Percentiles rank a stretch among this genome's conserved stretches.
phyloP scores from a whole-genome alignment of 2,888 invertebrate genomes.

The Cataglyphis rosenhaueri region DNA sequence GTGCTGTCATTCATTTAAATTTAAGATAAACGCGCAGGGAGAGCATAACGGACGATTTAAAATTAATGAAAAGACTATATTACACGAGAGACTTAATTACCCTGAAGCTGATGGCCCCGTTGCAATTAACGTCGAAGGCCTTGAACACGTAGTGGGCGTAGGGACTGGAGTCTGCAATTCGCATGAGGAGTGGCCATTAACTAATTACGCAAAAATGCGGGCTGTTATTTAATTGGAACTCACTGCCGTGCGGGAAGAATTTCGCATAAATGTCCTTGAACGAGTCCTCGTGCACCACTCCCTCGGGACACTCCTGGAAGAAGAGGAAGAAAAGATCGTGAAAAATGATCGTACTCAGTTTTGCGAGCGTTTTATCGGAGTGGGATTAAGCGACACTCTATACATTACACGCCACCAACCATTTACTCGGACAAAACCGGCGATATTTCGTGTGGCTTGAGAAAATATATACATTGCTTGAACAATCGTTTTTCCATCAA shows the following conservation, averaged over 20 bases:
- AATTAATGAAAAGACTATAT: conserved; percentile 42
- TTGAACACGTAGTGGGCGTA: conserved; percentile 99
- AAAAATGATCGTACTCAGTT: conserved; percentile 30
- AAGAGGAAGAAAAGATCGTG: conserved; percentile 7
- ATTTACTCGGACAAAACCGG: conserved; percentile 18
- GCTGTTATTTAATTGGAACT: conserved; percentile 86
- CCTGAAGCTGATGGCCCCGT: conserved; percentile 98
- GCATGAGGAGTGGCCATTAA: conserved; percentile 67
- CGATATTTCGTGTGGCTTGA: background rate
- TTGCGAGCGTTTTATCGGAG: conserved; percentile 18
- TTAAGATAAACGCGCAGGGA: background rate
- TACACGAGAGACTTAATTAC: conserved; percentile 88
- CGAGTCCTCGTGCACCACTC: conserved; percentile 98
- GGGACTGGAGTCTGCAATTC: conserved; percentile 93
- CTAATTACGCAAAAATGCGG: conserved; percentile 67
- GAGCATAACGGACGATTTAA: conserved; percentile 7
- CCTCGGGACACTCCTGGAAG: conserved; percentile 97
- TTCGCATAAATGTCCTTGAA: conserved; percentile 99
- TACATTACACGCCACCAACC: background rate
- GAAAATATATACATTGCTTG: background rate
- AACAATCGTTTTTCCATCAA: background rate
- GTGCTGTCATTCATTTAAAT: background rate
- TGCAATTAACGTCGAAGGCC: conserved; percentile 98
- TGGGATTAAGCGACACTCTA: conserved; percentile 7
- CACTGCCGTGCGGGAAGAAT: conserved; percentile 99